Evolutionary conservation across 1,140 invertebrate species (phyloP), one percentile per base, ranked within the genome.

Genomic region (Pristionchus pacificus): DNA sequence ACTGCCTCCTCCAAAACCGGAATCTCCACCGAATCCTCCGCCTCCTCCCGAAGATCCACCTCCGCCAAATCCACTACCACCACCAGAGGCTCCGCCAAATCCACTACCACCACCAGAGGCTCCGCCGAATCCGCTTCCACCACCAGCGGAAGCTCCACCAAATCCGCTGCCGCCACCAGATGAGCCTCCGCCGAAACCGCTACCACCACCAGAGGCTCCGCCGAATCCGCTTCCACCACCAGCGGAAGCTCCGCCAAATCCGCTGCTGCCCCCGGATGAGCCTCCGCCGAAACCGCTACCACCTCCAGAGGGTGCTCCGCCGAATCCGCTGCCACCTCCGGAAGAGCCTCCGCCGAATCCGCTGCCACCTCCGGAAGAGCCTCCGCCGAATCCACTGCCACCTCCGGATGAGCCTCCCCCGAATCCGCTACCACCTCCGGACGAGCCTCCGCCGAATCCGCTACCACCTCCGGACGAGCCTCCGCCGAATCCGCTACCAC

Each of bases 41-140:
- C n/a, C 58, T 0, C 65, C 49, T 24, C 65, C 61, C n/a, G 27
- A 27, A 25, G 14, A 49, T 28, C 67, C 60, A 27, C 58, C 25
- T 29, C 25, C 15, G 3, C 67, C 67, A 28, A 64, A 68, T 68
- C 65, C 65, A 14, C 15, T 60, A 27, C 13, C 15, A 14, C 10
- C 29, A n/a, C n/a, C n/a, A n/a, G n/a, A n/a, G n/a, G n/a, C 19
- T 24, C 29, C 14, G 0, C 65, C n/a, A 55, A 27, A 10, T 19
- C 58, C 15, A 25, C 29, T 15, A 27, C 13, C 64, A 33, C 33
- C 29, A n/a, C 33, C 65, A 60, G 1, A 68, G 57, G 10, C 0
- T n/a, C n/a, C n/a, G n/a, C n/a, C n/a, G n/a, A n/a, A n/a, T 55
- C 65, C 65, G 33, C n/a, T 61, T 0, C 67, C 58, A 65, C 67